A percentile compares a stretch with the other conserved stretches of the same genome.
phyloP scores from a whole-genome alignment of 1,140 invertebrate species.

The Pogonognathellus flavescens region DNA sequence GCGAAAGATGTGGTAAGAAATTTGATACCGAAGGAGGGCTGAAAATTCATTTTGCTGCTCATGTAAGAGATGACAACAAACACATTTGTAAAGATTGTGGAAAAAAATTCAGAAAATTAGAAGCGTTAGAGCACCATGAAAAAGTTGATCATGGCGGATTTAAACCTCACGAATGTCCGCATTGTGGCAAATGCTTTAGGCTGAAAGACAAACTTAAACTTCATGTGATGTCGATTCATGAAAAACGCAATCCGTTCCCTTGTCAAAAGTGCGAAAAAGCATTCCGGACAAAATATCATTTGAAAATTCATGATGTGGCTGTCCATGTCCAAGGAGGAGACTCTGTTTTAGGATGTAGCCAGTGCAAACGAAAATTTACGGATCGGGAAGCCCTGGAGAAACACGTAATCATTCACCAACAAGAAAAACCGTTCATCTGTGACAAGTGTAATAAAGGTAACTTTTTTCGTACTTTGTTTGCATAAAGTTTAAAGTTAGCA shows the following conservation, averaged over 20 bases:
- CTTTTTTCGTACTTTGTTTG: background rate
- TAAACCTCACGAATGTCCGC: conserved; percentile 54
- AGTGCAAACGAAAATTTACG: conserved; percentile 56
- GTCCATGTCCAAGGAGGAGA: conserved; percentile 54
- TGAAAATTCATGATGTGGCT: conserved; percentile 56
- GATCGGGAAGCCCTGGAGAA: conserved; percentile 36
- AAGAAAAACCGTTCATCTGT: conserved; percentile 56
- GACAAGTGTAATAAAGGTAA: conserved; percentile 54
- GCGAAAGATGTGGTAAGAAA: conserved; percentile 46
- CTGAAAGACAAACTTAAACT: conserved; percentile 55
- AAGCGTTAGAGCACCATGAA: conserved; percentile 45
- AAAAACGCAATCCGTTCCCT: conserved; percentile 54
- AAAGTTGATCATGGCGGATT: conserved; percentile 52
- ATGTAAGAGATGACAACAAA: conserved; percentile 57
- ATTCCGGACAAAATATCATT: conserved; percentile 57
- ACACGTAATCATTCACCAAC: conserved; percentile 48
- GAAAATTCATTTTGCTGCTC: conserved; percentile 57
- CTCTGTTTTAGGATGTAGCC: conserved; percentile 50
- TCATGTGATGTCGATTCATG: conserved; percentile 54
- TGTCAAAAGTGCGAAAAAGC: conserved; percentile 59
- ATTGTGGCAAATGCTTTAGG: conserved; percentile 53
- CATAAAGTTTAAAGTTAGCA: background rate
- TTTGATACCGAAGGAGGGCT: conserved; percentile 50
- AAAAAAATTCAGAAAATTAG: conserved; percentile 56
- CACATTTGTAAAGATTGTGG: conserved; percentile 51